Evolutionary conservation across 2,113 vertebrate genomes (phyloP).

Genomic region (Dasyprocta punctata): DNA sequence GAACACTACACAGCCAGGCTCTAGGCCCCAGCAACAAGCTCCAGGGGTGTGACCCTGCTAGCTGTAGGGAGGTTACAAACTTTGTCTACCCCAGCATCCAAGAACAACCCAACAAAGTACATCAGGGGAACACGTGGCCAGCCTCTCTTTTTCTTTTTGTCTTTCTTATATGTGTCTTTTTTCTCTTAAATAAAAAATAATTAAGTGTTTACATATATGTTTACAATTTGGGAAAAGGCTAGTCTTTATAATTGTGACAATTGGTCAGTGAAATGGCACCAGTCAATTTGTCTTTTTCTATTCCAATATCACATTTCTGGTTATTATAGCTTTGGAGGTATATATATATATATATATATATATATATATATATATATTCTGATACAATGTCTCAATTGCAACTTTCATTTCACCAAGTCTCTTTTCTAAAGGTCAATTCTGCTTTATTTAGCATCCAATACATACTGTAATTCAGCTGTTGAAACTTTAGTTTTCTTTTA

Average conservation of each 20-base stretch:
- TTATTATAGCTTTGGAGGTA: neutral
- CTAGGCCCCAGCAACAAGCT: too few species aligned
- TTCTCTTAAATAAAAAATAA: too few species aligned
- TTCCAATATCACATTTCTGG: neutral
- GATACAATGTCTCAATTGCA: neutral
- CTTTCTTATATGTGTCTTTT: too few species aligned
- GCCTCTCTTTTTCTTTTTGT: too few species aligned
- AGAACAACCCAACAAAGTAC: too few species aligned
- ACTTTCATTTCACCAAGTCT: slow-evolving; percentile 6
- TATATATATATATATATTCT: neutral
- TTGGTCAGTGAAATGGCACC: neutral
- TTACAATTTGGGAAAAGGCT: neutral
- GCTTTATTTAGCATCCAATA: slow-evolving; percentile 31
- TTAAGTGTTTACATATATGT: neutral
- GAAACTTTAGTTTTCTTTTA: slow-evolving; percentile 8
- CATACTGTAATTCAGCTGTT: slow-evolving; percentile 8
- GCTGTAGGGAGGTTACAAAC: too few species aligned
- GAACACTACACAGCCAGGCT: too few species aligned
- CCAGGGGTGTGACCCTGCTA: too few species aligned
- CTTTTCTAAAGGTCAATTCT: slow-evolving; percentile 49
- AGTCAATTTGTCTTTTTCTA: neutral
- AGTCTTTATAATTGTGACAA: neutral
- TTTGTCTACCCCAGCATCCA: too few species aligned
- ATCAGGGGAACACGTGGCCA: too few species aligned
- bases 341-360: neutral